These are phyloP conservation scores for Drosophila rhopaloa DNA, from an alignment of 1,140 invertebrate genomes.

Conservation along the genomic window DNA sequence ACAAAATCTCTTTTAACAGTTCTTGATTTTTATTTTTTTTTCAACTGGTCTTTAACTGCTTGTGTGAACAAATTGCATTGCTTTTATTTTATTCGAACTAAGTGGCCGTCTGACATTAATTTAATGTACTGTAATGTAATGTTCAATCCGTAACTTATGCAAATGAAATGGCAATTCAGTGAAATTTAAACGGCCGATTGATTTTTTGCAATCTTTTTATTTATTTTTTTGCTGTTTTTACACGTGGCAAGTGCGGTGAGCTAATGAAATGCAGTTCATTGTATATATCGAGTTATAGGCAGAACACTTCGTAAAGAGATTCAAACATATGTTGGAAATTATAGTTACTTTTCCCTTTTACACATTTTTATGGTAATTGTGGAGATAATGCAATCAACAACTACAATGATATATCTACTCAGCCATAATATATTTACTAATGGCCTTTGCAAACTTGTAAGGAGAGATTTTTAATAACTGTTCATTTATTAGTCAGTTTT, in stretches of 20 bases:
- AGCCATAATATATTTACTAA: neutral
- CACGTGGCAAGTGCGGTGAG: constrained; percentile 38
- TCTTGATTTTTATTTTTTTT: constrained; percentile 29
- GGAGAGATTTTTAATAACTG: too few relatives aligned
- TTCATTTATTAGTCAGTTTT: too few relatives aligned
- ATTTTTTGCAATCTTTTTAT: constrained; percentile 36
- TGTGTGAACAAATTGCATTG: constrained; percentile 54
- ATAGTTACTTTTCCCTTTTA: neutral
- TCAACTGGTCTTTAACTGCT: constrained; percentile 39
- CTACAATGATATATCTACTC: neutral
- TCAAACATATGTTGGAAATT: constrained; percentile 20
- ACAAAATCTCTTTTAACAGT: constrained; percentile 25
- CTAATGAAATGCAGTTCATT: constrained; percentile 40
- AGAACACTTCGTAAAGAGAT: constrained; percentile 20
- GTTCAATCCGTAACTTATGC: constrained; percentile 55
- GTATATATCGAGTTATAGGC: constrained; percentile 27
- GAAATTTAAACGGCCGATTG: constrained; percentile 51
- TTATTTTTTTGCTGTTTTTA: constrained; percentile 36
- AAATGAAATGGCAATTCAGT: constrained; percentile 60
- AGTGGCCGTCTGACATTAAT: constrained; percentile 66
- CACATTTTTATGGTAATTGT: constrained; percentile 2
- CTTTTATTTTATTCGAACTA: constrained; percentile 58
- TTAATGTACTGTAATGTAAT: constrained; percentile 49
- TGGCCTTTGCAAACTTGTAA: neutral
- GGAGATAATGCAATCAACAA: constrained; percentile 9